Evolutionary conservation across 2,888 invertebrate species (phyloP).

Genomic region (Baccha elongata): DNA sequence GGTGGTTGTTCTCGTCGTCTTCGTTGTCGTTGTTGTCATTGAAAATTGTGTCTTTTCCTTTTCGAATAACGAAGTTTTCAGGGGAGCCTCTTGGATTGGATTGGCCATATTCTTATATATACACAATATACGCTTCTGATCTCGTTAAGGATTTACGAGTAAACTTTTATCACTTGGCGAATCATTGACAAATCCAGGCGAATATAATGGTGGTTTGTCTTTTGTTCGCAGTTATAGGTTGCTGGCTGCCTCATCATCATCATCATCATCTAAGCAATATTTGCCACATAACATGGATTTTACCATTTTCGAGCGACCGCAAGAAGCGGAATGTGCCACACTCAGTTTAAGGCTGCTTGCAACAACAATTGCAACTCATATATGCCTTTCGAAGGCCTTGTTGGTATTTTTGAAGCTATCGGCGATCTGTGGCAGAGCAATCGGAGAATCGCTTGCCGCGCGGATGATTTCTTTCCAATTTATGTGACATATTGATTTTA

Average conservation of each 20-base stretch:
- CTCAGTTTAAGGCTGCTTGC: no score
- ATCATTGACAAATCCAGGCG: slow-evolving; percentile 82
- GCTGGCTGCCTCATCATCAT: slow-evolving; percentile 50
- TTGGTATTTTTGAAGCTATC: slow-evolving; percentile 60
- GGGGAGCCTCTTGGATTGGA: slow-evolving; percentile 19
- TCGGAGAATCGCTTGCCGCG: slow-evolving; percentile 68
- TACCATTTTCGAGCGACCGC: slow-evolving; percentile 67
- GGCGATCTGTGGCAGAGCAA: slow-evolving; percentile 58
- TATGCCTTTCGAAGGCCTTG: slow-evolving; percentile 23
- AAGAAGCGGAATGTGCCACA: slow-evolving; percentile 49
- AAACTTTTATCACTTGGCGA: slow-evolving; percentile 82
- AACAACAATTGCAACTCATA: neutral
- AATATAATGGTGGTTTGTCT: slow-evolving; percentile 61
- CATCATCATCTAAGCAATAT: slow-evolving; percentile 67
- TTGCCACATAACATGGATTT: slow-evolving; percentile 74
- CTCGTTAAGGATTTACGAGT: slow-evolving; percentile 80
- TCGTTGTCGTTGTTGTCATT: slow-evolving; percentile 47
- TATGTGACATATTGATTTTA: slow-evolving; percentile 83
- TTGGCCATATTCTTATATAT: neutral
- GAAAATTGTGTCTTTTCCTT: slow-evolving; percentile 54
- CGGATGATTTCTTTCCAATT: slow-evolving; percentile 82
- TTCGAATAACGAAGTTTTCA: slow-evolving; percentile 39
- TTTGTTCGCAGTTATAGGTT: slow-evolving; percentile 45
- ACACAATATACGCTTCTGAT: slow-evolving; percentile 74
- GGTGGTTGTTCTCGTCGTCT: slow-evolving; percentile 22